phyloP scores from a whole-genome alignment of 2,888 invertebrate genomes.

The Halocaridina rubra region DNA sequence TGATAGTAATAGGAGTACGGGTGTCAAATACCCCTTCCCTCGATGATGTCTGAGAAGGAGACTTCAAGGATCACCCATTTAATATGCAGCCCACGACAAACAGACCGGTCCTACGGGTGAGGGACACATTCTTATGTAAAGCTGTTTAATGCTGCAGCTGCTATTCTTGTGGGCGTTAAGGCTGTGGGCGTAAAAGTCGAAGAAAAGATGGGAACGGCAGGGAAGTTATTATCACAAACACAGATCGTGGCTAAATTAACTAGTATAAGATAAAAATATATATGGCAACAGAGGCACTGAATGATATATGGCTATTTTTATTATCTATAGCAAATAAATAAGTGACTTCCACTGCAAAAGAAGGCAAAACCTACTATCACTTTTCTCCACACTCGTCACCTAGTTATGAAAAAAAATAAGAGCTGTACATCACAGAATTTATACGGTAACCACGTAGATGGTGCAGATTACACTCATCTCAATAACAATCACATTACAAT shows the following conservation, averaged over 20 bases:
- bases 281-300: neutral
- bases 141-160: no score
- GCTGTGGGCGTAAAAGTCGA: neutral
- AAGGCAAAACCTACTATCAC: neutral
- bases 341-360: neutral
- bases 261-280: neutral
- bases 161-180: constrained; percentile 39
- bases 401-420: neutral
- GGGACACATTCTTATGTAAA: constrained; percentile 25
- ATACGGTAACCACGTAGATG: neutral
- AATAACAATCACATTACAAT: no score
- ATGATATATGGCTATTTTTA: no score
- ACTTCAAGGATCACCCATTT: neutral
- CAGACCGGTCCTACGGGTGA: constrained; percentile 37
- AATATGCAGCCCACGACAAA: constrained; percentile 33
- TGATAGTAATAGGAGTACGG: no score
- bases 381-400: neutral
- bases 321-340: neutral
- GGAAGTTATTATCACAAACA: neutral
- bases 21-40: no score
- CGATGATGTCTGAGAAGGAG: no score
- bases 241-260: neutral
- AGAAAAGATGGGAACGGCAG: neutral
- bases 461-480: no score
- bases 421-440: neutral